Conservation (phyloP, 2,888 invertebrate genomes). For the Balanococcus diminutus region DNA sequence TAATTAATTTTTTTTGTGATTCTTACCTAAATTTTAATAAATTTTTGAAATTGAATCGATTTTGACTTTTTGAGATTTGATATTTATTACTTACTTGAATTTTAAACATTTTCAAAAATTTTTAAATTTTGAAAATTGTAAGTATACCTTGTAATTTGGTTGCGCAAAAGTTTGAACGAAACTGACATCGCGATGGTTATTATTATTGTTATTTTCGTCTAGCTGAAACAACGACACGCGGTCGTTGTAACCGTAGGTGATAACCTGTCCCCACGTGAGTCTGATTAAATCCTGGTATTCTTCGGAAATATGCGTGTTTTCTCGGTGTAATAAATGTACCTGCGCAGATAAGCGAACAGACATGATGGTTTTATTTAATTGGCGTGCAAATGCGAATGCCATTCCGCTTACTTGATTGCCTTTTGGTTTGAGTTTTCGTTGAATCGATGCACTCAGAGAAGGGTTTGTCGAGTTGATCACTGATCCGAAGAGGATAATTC, state of each 20-base stretch:
- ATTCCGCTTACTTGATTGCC: neutral
- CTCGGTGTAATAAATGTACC: neutral
- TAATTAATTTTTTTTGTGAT: too few relatives aligned
- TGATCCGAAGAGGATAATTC: neutral
- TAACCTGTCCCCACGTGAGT: constrained; percentile 17
- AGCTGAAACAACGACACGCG: neutral
- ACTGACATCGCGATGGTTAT: neutral
- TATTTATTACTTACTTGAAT: too few relatives aligned
- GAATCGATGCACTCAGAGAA: neutral
- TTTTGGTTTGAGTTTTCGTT: neutral
- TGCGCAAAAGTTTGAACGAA: neutral
- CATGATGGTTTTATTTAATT: too few relatives aligned
- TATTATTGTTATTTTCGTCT: neutral
- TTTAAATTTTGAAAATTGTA: neutral
- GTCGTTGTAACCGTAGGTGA: neutral
- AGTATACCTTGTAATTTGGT: neutral
- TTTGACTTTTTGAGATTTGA: neutral
- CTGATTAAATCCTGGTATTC: neutral
- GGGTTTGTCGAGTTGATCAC: neutral
- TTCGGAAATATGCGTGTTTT: neutral
- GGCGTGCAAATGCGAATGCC: too few relatives aligned
- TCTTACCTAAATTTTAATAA: too few relatives aligned
- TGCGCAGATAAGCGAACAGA: neutral
- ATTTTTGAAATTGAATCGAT: neutral
- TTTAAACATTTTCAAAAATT: neutral